Conservation (phyloP, 1,140 invertebrate genomes). For the Drosophila busckii region DNA sequence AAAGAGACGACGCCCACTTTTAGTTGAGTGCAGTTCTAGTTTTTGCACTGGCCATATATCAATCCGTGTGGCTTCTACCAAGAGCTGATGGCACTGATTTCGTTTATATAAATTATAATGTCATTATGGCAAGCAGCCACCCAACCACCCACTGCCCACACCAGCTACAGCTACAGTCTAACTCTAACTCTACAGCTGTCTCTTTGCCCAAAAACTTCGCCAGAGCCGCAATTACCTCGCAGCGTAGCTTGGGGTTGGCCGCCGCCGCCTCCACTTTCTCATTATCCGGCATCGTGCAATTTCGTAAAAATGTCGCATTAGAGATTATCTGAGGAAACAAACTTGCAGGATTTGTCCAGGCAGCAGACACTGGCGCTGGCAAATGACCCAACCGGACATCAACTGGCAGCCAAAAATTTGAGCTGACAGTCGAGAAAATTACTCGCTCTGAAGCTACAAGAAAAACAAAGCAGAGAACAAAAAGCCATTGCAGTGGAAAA, state of each 20-base stretch:
- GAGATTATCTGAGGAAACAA: slow-evolving; percentile 75
- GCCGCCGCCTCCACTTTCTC: slow-evolving; percentile 64
- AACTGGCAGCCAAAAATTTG: slow-evolving; percentile 61
- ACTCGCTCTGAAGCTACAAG: no score
- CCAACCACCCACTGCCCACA: slow-evolving; percentile 9
- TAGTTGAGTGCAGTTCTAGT: slow-evolving; percentile 21
- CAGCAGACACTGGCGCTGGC: slow-evolving; percentile 19
- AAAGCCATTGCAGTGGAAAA: slow-evolving; percentile 73
- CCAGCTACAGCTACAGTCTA: not conserved
- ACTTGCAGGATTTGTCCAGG: slow-evolving; percentile 52
- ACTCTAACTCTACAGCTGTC: slow-evolving; percentile 19
- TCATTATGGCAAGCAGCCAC: slow-evolving; percentile 75
- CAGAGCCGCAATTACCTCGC: slow-evolving; percentile 51
- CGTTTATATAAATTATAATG: slow-evolving; percentile 78
- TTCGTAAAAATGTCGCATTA: slow-evolving; percentile 77
- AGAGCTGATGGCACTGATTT: slow-evolving; percentile 56
- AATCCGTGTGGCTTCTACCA: slow-evolving; percentile 38
- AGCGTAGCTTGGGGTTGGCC: slow-evolving; percentile 14
- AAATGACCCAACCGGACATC: slow-evolving; percentile 67
- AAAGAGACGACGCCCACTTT: slow-evolving; percentile 47
- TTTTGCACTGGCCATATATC: slow-evolving; percentile 56
- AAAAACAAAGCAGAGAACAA: no score
- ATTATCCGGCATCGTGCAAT: slow-evolving; percentile 73
- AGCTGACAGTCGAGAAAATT: slow-evolving; percentile 75
- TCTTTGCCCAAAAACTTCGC: slow-evolving; percentile 10